These are phyloP conservation scores for Microdon myrmicae DNA, from an alignment of 2,888 invertebrate species.

Conservation along the genomic window DNA sequence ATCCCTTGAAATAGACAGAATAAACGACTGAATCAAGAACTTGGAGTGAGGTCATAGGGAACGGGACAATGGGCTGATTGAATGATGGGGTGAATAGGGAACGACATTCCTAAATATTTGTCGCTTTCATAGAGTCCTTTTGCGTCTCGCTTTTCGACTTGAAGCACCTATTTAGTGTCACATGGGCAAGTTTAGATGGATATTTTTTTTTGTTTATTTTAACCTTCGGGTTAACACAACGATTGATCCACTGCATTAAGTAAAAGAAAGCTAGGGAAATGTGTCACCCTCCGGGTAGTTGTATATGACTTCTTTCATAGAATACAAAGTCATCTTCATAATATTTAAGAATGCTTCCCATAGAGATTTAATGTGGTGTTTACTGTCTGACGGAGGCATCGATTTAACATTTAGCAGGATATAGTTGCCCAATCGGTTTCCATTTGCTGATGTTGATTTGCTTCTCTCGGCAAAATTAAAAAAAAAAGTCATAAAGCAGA, in stretches of 20 bases:
- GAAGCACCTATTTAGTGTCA: constrained; percentile 45
- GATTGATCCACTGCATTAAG: constrained; percentile 20
- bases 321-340: constrained; percentile 41
- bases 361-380: no score
- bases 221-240: not conserved
- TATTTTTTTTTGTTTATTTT: constrained; percentile 6
- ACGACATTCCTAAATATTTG: constrained; percentile 34
- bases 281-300: constrained; percentile 12
- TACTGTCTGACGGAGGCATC: no score
- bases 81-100: constrained; percentile 3
- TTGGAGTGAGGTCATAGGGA: constrained; percentile 16
- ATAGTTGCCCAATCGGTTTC: no score
- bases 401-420: no score
- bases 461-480: no score
- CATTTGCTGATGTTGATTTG: no score
- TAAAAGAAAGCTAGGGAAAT: constrained; percentile 8
- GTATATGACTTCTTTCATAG: not conserved
- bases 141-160: not conserved
- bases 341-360: no score
- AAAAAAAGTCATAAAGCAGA: no score
- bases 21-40: no score
- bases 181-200: constrained; percentile 44
- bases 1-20: constrained; percentile 34
- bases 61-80: constrained; percentile 1
- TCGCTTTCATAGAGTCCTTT: constrained; percentile 27